phyloP scores from a whole-genome alignment of 1,140 invertebrate genomes.

The Ceratoteleas bidentatus region DNA sequence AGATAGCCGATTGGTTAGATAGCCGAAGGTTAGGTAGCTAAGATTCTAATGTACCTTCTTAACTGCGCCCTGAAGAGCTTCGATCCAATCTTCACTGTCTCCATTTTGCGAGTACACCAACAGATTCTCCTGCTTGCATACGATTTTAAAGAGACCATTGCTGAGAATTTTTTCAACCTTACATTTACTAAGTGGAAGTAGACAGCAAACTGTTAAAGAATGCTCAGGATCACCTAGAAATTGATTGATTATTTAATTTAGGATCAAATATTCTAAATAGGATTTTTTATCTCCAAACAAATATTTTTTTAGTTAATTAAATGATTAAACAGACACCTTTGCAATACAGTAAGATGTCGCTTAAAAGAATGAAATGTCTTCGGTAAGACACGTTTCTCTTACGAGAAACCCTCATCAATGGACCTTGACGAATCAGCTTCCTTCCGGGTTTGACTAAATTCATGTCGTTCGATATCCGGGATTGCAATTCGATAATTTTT shows the following conservation, averaged over 20 bases:
- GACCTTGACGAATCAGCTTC: conserved; percentile 86
- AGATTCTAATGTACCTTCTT: conserved; percentile 80
- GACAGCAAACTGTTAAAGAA: conserved; percentile 82
- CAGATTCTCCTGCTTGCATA: conserved; percentile 83
- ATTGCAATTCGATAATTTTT: conserved; percentile 86
- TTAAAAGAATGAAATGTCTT: conserved; percentile 81
- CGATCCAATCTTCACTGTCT: conserved; percentile 83
- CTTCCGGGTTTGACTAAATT: conserved; percentile 87
- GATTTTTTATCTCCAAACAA: too few relatives aligned
- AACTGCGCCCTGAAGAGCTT: conserved; percentile 82
- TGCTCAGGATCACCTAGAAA: conserved; percentile 76
- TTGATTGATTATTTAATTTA: not conserved
- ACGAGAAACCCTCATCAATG: conserved; percentile 85
- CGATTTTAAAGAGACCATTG: conserved; percentile 82
- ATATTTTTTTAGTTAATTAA: too few relatives aligned
- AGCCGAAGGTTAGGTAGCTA: too few relatives aligned
- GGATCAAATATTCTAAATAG: too few relatives aligned
- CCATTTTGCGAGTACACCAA: conserved; percentile 83
- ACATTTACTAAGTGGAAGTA: conserved; percentile 85
- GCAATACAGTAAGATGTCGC: conserved; percentile 83
- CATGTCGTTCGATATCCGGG: conserved; percentile 82
- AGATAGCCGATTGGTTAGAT: too few relatives aligned
- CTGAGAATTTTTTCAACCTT: conserved; percentile 82
- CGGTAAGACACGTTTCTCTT: conserved; percentile 82
- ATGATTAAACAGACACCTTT: conserved; percentile 71